Conservation (phyloP, 2,113 vertebrate species). For the Indri indri region DNA sequence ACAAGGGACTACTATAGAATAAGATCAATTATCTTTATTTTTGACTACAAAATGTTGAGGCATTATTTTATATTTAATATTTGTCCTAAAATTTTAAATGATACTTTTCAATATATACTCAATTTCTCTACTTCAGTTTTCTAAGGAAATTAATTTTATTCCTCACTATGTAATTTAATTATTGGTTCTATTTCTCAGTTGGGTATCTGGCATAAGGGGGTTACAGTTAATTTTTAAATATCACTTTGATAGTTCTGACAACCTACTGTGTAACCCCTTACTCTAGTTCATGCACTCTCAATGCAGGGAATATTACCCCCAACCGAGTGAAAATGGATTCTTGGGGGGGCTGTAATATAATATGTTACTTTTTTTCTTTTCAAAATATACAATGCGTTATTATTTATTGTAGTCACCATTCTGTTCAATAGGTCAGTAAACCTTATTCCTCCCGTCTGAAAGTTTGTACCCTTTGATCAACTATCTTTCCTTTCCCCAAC, state of each 20-base stretch:
- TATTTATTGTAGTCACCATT: no score
- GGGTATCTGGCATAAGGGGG: not conserved
- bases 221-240: not conserved
- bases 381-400: no score
- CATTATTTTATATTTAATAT: not conserved
- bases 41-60: not conserved
- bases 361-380: not conserved
- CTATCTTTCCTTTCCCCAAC: no score
- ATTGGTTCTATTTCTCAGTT: not conserved
- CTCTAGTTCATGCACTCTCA: not conserved
- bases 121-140: not conserved
- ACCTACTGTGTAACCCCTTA: not conserved
- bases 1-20: not conserved
- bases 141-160: not conserved
- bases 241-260: not conserved
- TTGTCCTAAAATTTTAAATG: not conserved
- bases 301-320: not conserved
- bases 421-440: no score
- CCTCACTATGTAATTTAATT: not conserved
- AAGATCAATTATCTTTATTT: not conserved
- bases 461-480: no score
- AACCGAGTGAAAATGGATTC: not conserved
- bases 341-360: not conserved
- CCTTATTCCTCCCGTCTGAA: no score
- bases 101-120: not conserved